phyloP scores from a whole-genome alignment of 2,797 vertebrate genomes.

The Crenichthys baileyi region DNA sequence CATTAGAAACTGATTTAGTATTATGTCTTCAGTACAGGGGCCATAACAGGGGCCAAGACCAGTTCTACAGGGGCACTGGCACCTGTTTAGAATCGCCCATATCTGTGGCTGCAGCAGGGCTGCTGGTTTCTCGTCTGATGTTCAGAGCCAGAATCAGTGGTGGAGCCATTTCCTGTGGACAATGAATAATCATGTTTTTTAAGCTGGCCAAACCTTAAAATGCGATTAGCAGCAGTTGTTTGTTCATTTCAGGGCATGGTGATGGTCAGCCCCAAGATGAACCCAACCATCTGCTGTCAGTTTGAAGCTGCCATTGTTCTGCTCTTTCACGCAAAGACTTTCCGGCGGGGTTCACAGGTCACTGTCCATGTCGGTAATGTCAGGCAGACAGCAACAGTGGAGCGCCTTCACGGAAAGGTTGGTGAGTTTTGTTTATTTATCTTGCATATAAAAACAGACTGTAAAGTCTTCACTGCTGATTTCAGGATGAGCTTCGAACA shows the following conservation, averaged over 20 bases:
- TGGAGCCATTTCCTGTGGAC: no score
- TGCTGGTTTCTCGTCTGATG: no score
- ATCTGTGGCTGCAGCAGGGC: no score
- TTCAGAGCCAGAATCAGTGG: no score
- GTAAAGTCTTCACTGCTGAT: not conserved
- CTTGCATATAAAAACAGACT: not conserved
- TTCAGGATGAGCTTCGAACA: slow-evolving; percentile 92
- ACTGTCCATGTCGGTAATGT: slow-evolving; percentile 96
- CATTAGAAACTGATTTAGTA: no score
- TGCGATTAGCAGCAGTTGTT: not conserved
- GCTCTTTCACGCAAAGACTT: slow-evolving; percentile 95
- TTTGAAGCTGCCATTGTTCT: slow-evolving; percentile 96
- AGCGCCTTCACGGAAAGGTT: slow-evolving; percentile 94
- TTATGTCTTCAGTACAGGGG: no score
- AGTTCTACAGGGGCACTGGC: no score
- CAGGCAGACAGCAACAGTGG: slow-evolving; percentile 91
- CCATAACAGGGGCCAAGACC: no score
- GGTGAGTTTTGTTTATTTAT: not conserved
- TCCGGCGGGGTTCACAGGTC: slow-evolving; percentile 95
- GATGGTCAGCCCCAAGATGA: slow-evolving; percentile 98
- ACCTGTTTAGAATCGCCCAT: no score
- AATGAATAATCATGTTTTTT: no score
- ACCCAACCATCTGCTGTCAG: slow-evolving; percentile 94
- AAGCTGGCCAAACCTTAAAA: no score
- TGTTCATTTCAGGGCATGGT: slow-evolving; percentile 90